Evolutionary conservation across 2,797 vertebrate species (phyloP), one percentile per base, ranked within the genome.

Genomic region (Silurus lanzhouensis): DNA sequence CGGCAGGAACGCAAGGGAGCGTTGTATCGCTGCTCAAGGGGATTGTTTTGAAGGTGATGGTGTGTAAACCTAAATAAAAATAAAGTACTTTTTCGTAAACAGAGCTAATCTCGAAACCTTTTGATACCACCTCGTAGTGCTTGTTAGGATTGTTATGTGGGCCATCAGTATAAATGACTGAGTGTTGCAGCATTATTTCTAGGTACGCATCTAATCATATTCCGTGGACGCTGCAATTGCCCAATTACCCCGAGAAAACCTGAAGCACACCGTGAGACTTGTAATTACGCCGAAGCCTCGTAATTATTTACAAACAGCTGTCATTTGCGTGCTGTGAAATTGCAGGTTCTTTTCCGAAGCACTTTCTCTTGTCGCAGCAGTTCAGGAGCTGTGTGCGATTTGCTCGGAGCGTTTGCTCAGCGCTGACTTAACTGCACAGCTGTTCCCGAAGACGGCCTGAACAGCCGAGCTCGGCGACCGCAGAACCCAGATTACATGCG

Each of bases 401-500:
- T 76, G 44, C 70, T 22, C 6, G 68, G 57, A 25, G 67, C 7
- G 22, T 79, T 79, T 63, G 58, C 71, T 64, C 70, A 14, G 64
- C 64, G 5, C 67, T 63, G 38, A 27, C 78, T 63, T 63, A 22
- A 17, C 10, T 64, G 44, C 58, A 64, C 82, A 87, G 61, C 86
- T 84, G 86, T 81, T 87, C 13, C 57, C 22, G 19, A 81, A 68
- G 82, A 55, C 27, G 57, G 74, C 38, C 44, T 38, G 68, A 10
- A 63, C 82, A 67, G 71, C 83, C 22, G 77, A 84, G 81, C 74
- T n/a, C 75, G 68, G 80, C 78, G 82, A 87, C 87, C 87, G 68
- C 88, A 88, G 67, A 87, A 87, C 84, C 76, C 86, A 85, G 82
- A 86, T 88, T 88, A 85, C 85, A 88, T 83, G 77, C 52, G 71